Evolutionary conservation across 1,140 invertebrate species (phyloP).

Genomic region (Ruditapes philippinarum): DNA sequence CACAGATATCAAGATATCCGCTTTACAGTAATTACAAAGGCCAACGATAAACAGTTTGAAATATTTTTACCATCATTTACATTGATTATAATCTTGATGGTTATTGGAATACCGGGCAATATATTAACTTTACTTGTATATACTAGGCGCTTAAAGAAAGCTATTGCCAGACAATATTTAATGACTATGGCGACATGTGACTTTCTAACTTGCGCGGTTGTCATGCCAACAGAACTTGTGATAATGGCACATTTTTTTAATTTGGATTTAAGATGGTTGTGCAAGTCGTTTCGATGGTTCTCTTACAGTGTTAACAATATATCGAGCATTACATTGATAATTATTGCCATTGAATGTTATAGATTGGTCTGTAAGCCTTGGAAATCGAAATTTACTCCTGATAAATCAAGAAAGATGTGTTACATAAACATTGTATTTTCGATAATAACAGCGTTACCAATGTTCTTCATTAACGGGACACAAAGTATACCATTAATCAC

Average conservation of each 20-base stretch:
- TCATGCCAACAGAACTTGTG: constrained; percentile 10
- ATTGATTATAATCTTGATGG: background rate
- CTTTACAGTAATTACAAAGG: background rate
- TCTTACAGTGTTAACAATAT: constrained; percentile 2
- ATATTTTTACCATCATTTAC: constrained; percentile 26
- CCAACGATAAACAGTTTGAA: background rate
- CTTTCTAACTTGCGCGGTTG: background rate
- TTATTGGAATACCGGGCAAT: constrained; percentile 8
- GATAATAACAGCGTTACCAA: background rate
- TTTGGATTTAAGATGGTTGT: constrained; percentile 5
- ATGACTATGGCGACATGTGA: constrained; percentile 16
- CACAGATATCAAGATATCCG: background rate
- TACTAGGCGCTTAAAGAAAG: background rate
- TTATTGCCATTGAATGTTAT: constrained; percentile 18
- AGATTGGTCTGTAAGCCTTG: constrained; percentile 11
- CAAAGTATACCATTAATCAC: background rate
- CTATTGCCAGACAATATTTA: background rate
- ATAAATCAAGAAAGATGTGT: background rate
- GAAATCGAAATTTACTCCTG: background rate
- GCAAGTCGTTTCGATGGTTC: constrained; percentile 8
- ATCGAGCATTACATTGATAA: background rate
- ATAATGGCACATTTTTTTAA: constrained; percentile 14
- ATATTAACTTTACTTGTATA: background rate
- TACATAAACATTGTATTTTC: background rate
- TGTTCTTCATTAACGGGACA: constrained; percentile 29